phyloP scores from a whole-genome alignment of 2,888 invertebrate species.

The Leucophenga montana region DNA sequence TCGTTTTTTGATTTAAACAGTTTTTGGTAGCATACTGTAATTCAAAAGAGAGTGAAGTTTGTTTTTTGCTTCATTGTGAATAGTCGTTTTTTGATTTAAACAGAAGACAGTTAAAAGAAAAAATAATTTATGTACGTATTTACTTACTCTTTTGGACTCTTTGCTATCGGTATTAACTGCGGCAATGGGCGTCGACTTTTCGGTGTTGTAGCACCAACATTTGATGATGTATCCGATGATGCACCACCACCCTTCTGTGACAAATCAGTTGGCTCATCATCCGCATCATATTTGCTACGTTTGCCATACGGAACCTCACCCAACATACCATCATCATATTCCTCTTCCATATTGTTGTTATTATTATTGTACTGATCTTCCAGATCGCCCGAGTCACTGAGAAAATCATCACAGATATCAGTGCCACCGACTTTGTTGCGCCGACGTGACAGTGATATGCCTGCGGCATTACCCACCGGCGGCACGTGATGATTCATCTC shows the following conservation, averaged over 20 bases:
- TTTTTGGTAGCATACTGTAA: too few species aligned
- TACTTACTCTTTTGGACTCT: conserved; percentile 61
- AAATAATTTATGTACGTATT: too few species aligned
- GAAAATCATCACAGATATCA: conserved; percentile 71
- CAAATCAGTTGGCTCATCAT: conserved; percentile 72
- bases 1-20: too few species aligned
- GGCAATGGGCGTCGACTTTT: conserved; percentile 79
- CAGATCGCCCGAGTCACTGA: conserved; percentile 70
- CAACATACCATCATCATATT: conserved; percentile 63
- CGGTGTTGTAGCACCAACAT: conserved; percentile 64
- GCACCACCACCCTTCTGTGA: conserved; percentile 68
- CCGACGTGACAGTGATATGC: conserved; percentile 76
- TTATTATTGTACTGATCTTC: conserved; percentile 71
- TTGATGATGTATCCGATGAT: conserved; percentile 69
- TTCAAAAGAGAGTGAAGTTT: too few species aligned
- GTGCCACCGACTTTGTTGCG: conserved; percentile 85
- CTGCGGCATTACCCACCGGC: conserved; percentile 80
- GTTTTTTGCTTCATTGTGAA: too few species aligned
- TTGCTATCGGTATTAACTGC: conserved; percentile 82
- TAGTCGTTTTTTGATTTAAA: too few species aligned
- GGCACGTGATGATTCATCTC: conserved; percentile 93
- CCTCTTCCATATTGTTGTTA: conserved; percentile 70
- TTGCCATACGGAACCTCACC: conserved; percentile 59
- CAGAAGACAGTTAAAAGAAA: too few species aligned
- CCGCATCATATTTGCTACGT: conserved; percentile 64